Base-by-base conservation (phyloP, 2,797 vertebrate genomes). In the Odontamblyopus rebecca region DNA sequence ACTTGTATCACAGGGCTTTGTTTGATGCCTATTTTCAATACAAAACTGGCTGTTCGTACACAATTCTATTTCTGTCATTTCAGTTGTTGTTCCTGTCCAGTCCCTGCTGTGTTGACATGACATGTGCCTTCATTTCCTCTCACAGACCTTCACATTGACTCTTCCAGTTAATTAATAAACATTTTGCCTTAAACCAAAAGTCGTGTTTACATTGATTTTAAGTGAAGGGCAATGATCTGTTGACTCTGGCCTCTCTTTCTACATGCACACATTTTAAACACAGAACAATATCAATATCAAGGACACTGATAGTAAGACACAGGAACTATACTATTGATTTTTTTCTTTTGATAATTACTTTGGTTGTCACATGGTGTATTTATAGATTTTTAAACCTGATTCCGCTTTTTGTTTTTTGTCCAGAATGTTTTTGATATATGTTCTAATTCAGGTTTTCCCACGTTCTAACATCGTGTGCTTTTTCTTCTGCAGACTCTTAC, bases 401-500 rank as follows among this genome's bases (percentile, higher is more conserved):
- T 23, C n/a, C 53, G 4, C 19, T 54, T 23, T 54, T n/a, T 23
- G 51, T 54, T 8, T 53, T 7, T 53, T n/a, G 19, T 23, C 2
- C 13, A 48, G 44, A 48, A 48, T 54, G 0, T 54, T 54, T 54
- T n/a, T 3, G 44, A 15, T 15, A 48, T 3, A 48, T 54, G 2
- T 54, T n/a, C 2, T 54, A n/a, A 53, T n/a, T n/a, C 19, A 54
- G 53, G 18, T 53, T 53, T 51, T 69, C 59, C 70, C 48, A 72
- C 7, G 48, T 56, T 7, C 68, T 50, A 68, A 16, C 35, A 6
- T 62, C 15, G n/a, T 23, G 50, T 70, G 61, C 68, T 18, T 72
- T n/a, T 79, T 50, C 73, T 26, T 66, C 70, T 74, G 12, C 85
- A 98, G 96, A 98, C 88, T 95, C 96, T 2, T 98, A 97, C 85